A percentile compares a stretch with the other conserved stretches of the same genome.
Evolutionary conservation across 2,113 vertebrate species (phyloP).

Genomic region (Nothoprocta perdicaria): DNA sequence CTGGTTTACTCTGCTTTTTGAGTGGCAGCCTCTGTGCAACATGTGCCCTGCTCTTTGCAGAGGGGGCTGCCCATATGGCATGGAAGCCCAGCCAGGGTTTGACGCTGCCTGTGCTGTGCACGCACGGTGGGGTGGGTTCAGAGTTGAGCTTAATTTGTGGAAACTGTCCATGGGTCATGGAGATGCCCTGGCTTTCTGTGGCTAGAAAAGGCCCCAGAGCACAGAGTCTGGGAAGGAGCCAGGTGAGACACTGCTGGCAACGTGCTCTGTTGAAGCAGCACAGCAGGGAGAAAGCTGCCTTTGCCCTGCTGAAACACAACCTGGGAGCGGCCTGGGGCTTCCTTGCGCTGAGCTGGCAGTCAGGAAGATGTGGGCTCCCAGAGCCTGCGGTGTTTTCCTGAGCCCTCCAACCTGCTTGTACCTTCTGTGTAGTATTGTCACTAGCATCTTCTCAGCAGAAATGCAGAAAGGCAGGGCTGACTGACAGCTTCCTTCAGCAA

Average conservation of each 20-base stretch:
- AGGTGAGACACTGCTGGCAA: neutral
- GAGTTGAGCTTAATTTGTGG: conserved; percentile 16
- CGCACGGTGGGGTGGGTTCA: conserved; percentile 25
- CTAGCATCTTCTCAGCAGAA: neutral
- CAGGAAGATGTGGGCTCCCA: neutral
- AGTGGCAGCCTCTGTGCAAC: conserved; percentile 34
- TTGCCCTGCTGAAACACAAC: neutral
- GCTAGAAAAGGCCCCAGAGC: conserved; percentile 6
- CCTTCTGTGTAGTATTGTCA: neutral
- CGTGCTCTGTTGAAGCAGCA: neutral
- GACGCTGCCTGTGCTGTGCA: conserved; percentile 13
- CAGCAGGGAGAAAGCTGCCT: neutral
- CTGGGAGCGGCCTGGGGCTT: neutral
- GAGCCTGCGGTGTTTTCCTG: neutral
- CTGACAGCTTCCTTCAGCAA: neutral
- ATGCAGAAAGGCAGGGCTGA: neutral
- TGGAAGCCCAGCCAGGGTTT: conserved; percentile 24
- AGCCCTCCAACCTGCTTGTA: neutral
- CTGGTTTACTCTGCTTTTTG: conserved; percentile 52
- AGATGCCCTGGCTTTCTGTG: conserved; percentile 22
- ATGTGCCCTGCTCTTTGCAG: conserved; percentile 45
- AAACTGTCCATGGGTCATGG: conserved; percentile 30
- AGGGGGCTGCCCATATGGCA: conserved; percentile 55
- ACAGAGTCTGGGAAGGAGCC: neutral
- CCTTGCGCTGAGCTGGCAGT: neutral